Evolutionary conservation across 2,888 invertebrate species (phyloP), one percentile per base, ranked within the genome.

Genomic region (Arctia plantaginis): DNA sequence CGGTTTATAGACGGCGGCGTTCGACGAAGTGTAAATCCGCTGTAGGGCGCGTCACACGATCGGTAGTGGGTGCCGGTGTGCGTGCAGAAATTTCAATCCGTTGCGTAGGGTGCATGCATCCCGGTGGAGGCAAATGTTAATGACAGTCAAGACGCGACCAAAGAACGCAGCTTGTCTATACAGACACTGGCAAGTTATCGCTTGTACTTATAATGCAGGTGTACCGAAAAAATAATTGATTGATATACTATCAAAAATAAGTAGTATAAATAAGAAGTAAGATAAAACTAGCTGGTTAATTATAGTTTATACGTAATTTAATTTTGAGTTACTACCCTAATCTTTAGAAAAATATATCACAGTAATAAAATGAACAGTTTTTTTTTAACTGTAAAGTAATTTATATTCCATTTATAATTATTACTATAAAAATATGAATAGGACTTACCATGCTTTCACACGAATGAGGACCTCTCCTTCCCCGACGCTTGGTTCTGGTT

Each of bases 361-460:
- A 27, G 35, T 35, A 6, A 35, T 35, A 35, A 35, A 35, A 4
- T 35, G 35, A 4, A 35, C 35, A 4, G 6, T 35, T 35, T 35
- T 35, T 35, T 35, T 6, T 35, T 6, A 35, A 35, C 6, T 35
- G 13, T 41, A 8, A 41, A 41, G 3, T 20, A 30, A 62, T 62
- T 15, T 62, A 2, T 15, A 18, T 30, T 30, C 3, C 3, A 47
- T 64, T 66, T 0, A 66, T 6, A 66, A 39, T 62, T 62, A 15
- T 35, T 35, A 66, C 12, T 44, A 47, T 35, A 35, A 33, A 33
- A 35, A 51, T n/a, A 66, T 20, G 35, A 59, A 66, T 72, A 68
- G 78, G 78, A 97, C 98, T 97, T 90, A 98, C 98, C 98, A 98
- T 88, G 98, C 98, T 93, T 98, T 98, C 74, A 98, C 98, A 84